Evolutionary conservation across 2,888 invertebrate genomes (phyloP), one percentile per base, ranked within the genome.

Genomic region (Drosophila mimetica): DNA sequence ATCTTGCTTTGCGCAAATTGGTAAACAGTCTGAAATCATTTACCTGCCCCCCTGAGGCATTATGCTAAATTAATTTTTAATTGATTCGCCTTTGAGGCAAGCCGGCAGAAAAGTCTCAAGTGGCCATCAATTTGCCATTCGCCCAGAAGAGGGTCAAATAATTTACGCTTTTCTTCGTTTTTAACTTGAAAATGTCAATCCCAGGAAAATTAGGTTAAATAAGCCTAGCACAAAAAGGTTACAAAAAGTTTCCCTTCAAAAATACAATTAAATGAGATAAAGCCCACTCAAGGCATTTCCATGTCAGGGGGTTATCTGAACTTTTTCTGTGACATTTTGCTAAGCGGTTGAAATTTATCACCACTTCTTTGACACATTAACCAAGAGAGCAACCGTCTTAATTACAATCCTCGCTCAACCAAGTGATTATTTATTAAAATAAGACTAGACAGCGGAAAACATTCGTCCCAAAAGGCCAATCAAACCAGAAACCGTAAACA

Each of bases 391-490:
- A 18, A 8, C 37, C 25, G 36, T 63, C 30, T 52, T 63, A 63
- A 64, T 64, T 64, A 30, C 44, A 44, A 32, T 44, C 13, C 30
- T 22, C 32, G 59, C 59, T 59, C 34, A 36, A 9, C 16, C n/a
- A 14, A 51, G 44, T 30, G 52, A 44, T 51, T 44, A 44, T 51
- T 64, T 64, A 52, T 63, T 64, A 30, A 64, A 63, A 51, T 30
- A 13, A 37, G 63, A 22, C 42, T 16, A 63, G 63, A 37, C 63
- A 28, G 25, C 51, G 14, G 63, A 63, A 63, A 30, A 48, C 25
- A 32, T 42, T n/a, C 6, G 14, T 25, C 63, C 64, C 64, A 18
- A 32, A 64, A 52, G 64, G 14, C 64, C 63, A 44, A 64, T 64
- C 64, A 64, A 52, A 44, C 42, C 36, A 30, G 30, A 30, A 50